Evolutionary conservation across 2,797 vertebrate genomes (phyloP).

Genomic region (Crenichthys baileyi): DNA sequence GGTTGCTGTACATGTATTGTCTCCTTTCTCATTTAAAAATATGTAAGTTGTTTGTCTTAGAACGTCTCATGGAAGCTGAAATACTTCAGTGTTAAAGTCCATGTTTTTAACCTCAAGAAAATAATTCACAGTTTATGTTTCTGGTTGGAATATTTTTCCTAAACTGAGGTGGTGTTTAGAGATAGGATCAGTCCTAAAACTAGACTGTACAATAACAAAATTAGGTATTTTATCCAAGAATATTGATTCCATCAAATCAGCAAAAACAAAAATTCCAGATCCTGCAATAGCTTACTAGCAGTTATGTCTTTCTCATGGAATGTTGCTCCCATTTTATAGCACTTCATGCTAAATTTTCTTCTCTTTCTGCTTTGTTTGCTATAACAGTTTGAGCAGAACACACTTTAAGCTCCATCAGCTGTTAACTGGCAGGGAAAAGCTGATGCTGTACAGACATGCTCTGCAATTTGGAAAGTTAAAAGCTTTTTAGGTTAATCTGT

Average conservation of each 20-base stretch:
- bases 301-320: slow-evolving; percentile 63
- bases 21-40: neutral
- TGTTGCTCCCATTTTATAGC: slow-evolving; percentile 62
- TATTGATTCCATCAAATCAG: slow-evolving; percentile 18
- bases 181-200: slow-evolving; percentile 17
- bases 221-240: slow-evolving; percentile 5
- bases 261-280: slow-evolving; percentile 26
- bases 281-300: slow-evolving; percentile 22
- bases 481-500: neutral
- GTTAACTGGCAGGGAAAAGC: slow-evolving; percentile 43
- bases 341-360: slow-evolving; percentile 49
- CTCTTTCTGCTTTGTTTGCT: slow-evolving; percentile 48
- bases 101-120: neutral
- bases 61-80: neutral
- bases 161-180: slow-evolving; percentile 10
- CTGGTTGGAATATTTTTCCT: neutral
- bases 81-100: neutral
- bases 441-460: slow-evolving; percentile 54
- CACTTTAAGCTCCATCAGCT: slow-evolving; percentile 46
- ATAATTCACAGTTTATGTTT: neutral
- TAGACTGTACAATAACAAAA: slow-evolving; percentile 24
- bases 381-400: slow-evolving; percentile 18
- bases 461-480: slow-evolving; percentile 40
- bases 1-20: neutral
- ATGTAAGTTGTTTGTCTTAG: neutral